Evolutionary conservation across 2,113 vertebrate genomes (phyloP).

Genomic region (Circaetus gallicus): DNA sequence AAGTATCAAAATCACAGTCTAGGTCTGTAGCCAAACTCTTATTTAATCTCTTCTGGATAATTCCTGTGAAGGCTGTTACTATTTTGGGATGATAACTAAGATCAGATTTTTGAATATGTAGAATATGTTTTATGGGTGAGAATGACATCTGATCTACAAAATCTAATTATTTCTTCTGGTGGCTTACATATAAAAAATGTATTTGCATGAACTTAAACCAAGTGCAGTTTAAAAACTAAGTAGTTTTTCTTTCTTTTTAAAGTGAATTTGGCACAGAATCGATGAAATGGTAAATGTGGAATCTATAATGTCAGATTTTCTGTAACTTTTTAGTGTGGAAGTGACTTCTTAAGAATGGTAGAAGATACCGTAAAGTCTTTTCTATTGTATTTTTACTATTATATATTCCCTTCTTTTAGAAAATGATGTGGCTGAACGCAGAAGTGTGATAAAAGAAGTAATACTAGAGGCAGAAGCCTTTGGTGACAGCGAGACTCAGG

Average conservation of each 20-base stretch:
- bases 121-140: background rate
- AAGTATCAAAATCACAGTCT: background rate
- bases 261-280: background rate
- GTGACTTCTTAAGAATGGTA: background rate
- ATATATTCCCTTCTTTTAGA: slow-evolving; percentile 54
- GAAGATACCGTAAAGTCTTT: background rate
- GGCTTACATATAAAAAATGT: background rate
- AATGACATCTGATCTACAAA: background rate
- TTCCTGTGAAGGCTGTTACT: background rate
- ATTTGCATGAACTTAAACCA: background rate
- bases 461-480: slow-evolving; percentile 79
- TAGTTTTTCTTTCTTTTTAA: background rate
- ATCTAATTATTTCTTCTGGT: background rate
- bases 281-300: background rate
- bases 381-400: background rate
- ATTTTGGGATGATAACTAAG: background rate
- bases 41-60: background rate
- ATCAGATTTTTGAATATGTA: background rate
- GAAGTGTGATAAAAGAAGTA: slow-evolving; percentile 76
- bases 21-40: background rate
- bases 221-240: background rate
- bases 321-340: background rate
- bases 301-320: background rate
- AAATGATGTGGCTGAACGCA: slow-evolving; percentile 71
- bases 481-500: slow-evolving; percentile 79